Evolutionary conservation across 2,113 vertebrate species (phyloP).

Genomic region (Phyllostomus hastatus): DNA sequence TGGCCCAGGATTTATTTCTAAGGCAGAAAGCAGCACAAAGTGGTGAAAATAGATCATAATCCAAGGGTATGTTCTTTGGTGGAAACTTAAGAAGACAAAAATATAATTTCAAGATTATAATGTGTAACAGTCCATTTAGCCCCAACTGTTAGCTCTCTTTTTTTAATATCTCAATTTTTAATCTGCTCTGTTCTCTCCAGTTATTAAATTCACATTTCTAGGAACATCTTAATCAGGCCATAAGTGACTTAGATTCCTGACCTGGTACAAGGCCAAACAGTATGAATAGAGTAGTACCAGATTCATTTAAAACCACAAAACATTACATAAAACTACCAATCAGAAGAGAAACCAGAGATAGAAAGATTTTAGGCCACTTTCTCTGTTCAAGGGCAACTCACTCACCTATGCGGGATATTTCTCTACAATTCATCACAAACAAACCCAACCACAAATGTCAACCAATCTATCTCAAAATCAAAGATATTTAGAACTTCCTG

Average conservation of each 20-base stretch:
- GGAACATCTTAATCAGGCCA: neutral
- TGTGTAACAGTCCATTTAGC: neutral
- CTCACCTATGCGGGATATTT: neutral
- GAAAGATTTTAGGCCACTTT: neutral
- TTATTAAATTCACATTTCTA: conserved; percentile 34
- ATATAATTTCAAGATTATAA: conserved; percentile 10
- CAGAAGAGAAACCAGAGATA: conserved; percentile 19
- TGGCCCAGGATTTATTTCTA: neutral
- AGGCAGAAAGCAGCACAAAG: neutral
- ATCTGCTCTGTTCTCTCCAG: neutral
- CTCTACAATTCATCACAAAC: neutral
- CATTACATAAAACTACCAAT: neutral
- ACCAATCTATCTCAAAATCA: neutral
- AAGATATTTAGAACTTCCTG: neutral
- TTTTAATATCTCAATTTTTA: conserved; percentile 28
- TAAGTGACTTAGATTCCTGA: neutral
- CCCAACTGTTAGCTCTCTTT: neutral
- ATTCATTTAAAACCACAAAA: neutral
- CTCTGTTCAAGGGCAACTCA: neutral
- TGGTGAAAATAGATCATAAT: neutral
- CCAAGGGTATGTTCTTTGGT: neutral
- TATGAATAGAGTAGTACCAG: neutral
- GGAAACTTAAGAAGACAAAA: neutral
- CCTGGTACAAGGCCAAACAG: neutral
- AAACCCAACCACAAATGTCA: neutral